Percentiles rank a stretch among this genome's conserved stretches.
These are phyloP conservation scores for Tupaia tana DNA, from an alignment of 2,113 vertebrate species.

Conservation along the genomic window DNA sequence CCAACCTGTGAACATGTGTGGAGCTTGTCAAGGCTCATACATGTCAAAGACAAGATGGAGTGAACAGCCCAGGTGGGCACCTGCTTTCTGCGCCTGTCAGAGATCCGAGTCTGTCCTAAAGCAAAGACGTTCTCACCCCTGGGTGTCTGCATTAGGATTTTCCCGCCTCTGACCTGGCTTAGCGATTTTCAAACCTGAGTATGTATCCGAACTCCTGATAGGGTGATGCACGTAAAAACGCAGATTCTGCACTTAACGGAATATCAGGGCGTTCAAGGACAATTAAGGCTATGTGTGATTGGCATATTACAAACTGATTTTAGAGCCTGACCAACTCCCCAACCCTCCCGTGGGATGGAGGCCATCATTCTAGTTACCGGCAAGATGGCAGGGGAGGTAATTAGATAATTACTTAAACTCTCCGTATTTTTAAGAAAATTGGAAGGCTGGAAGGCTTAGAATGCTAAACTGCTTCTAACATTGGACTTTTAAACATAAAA, in stretches of 20 bases:
- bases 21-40: neutral
- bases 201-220: neutral
- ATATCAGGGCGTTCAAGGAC: neutral
- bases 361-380: neutral
- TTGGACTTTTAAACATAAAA: slow-evolving; percentile 30
- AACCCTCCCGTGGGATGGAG: too few relatives aligned
- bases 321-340: neutral
- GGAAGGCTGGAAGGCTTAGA: neutral
- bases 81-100: neutral
- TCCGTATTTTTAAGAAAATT: neutral
- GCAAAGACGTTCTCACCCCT: neutral
- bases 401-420: slow-evolving; percentile 21
- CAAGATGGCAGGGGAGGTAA: neutral
- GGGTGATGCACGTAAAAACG: neutral
- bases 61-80: neutral
- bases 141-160: neutral
- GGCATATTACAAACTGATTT: neutral
- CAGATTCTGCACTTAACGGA: neutral
- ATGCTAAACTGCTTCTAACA: neutral
- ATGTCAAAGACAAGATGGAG: neutral
- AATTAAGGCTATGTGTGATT: neutral
- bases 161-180: neutral
- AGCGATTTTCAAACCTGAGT: neutral
- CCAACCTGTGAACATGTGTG: neutral
- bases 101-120: neutral